These are phyloP conservation scores for Oxystoma pomonae DNA, from an alignment of 2,888 invertebrate species.

Conservation along the genomic window DNA sequence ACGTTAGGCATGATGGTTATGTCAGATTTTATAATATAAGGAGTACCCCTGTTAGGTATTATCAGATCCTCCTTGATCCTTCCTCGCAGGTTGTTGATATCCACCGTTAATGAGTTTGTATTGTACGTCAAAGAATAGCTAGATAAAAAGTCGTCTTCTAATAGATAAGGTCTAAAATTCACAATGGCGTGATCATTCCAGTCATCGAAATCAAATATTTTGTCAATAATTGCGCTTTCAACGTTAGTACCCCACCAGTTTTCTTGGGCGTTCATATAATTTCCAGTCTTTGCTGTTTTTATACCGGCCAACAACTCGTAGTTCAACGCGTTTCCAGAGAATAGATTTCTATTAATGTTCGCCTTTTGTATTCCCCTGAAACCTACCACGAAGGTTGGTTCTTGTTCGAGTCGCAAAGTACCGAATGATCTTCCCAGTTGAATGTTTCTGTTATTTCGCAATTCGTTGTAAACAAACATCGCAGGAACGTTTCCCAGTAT, in stretches of 20 bases:
- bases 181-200: constrained; percentile 98
- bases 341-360: constrained; percentile 81
- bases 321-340: constrained; percentile 76
- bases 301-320: constrained; percentile 93
- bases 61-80: constrained; percentile 64
- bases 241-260: constrained; percentile 95
- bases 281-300: constrained; percentile 81
- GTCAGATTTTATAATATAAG: constrained; percentile 82
- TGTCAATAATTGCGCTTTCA: constrained; percentile 67
- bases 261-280: constrained; percentile 79
- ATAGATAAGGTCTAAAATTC: constrained; percentile 81
- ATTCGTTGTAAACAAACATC: constrained; percentile 70
- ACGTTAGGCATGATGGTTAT: constrained; percentile 96
- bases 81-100: constrained; percentile 72
- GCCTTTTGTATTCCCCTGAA: constrained; percentile 95
- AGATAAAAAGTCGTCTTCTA: constrained; percentile 70
- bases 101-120: constrained; percentile 53
- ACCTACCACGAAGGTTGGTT: constrained; percentile 81
- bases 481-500: constrained; percentile 83
- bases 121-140: constrained; percentile 64
- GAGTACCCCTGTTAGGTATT: constrained; percentile 55
- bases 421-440: constrained; percentile 38
- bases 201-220: constrained; percentile 97
- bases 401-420: constrained; percentile 43
- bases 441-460: constrained; percentile 63